Evolutionary conservation across 2,113 vertebrate genomes (phyloP).

Genomic region (Phoxinus phoxinus): DNA sequence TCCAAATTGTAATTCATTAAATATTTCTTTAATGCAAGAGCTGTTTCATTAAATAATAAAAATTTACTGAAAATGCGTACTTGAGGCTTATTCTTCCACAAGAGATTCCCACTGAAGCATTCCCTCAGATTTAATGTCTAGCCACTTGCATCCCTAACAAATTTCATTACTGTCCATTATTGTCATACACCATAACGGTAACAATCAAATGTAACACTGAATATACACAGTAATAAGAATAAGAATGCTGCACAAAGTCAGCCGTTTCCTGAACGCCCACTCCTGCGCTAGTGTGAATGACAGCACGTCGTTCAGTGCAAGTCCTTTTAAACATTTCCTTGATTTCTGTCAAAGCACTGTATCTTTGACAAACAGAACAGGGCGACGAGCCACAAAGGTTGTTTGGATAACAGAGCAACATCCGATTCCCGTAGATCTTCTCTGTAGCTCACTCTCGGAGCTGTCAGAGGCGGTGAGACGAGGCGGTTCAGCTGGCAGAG

Average conservation of each 20-base stretch:
- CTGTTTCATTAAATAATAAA: neutral
- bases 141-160: neutral
- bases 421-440: neutral
- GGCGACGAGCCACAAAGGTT: neutral
- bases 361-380: conserved; percentile 27
- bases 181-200: neutral
- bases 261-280: neutral
- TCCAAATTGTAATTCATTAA: neutral
- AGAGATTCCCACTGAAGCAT: neutral
- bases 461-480: conserved; percentile 3
- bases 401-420: conserved; percentile 28
- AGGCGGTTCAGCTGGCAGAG: neutral
- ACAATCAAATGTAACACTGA: neutral
- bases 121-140: neutral
- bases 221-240: neutral
- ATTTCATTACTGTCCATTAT: neutral
- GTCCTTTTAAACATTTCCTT: conserved; percentile 6
- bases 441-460: conserved; percentile 1
- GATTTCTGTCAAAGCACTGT: conserved; percentile 31
- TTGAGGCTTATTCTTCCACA: neutral
- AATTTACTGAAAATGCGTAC: neutral
- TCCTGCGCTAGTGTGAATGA: neutral
- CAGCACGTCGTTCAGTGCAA: neutral
- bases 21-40: neutral
- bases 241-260: neutral